Percentiles rank a stretch among this genome's conserved stretches.
Evolutionary conservation across 2,113 vertebrate genomes (phyloP).

Genomic region (Anseranas semipalmata): DNA sequence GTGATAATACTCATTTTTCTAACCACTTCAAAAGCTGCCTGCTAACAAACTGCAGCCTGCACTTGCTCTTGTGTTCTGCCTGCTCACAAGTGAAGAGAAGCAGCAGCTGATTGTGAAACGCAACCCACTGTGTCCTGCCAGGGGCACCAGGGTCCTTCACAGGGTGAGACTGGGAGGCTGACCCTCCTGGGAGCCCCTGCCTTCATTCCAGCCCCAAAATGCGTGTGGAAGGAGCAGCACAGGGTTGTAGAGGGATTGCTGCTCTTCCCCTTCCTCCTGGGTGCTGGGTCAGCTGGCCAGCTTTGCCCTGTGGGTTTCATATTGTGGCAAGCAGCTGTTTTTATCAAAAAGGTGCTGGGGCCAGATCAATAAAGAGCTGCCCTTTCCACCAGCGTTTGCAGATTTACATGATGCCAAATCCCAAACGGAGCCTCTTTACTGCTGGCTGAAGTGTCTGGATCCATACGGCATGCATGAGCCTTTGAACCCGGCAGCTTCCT

Average conservation of each 20-base stretch:
- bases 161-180: background rate
- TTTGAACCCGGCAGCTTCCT: background rate
- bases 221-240: too few relatives aligned
- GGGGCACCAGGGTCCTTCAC: background rate
- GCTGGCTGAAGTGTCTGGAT: background rate
- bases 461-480: background rate
- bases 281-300: background rate
- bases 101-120: background rate
- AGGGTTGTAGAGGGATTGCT: background rate
- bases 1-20: background rate
- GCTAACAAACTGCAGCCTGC: background rate
- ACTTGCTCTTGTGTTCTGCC: background rate
- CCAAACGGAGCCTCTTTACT: background rate
- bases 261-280: background rate
- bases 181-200: background rate
- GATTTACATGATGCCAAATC: background rate
- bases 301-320: background rate
- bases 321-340: conserved; percentile 13
- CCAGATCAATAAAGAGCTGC: background rate
- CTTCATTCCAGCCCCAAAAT: background rate
- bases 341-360: background rate
- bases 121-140: accelerated
- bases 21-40: background rate
- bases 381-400: background rate
- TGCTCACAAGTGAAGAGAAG: background rate